Conservation (phyloP, 2,888 invertebrate genomes). For the Euspilapteryx auroguttella region DNA sequence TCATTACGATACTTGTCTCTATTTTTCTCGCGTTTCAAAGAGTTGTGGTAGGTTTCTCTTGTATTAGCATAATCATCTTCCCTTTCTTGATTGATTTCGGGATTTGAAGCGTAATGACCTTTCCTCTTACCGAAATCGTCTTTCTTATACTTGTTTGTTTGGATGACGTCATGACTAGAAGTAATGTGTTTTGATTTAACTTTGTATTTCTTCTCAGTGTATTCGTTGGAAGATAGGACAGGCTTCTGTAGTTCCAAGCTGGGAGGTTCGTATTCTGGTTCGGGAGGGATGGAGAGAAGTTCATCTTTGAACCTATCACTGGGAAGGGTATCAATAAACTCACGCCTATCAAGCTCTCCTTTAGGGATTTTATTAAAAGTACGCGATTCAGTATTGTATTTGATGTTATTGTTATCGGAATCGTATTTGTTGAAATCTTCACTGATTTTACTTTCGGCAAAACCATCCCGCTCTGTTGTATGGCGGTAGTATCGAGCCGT, state of each 20-base stretch:
- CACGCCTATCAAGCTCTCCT: slow-evolving; percentile 35
- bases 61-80: slow-evolving; percentile 52
- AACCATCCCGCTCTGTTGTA: slow-evolving; percentile 59
- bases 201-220: slow-evolving; percentile 54
- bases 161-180: slow-evolving; percentile 50
- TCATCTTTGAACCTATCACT: slow-evolving; percentile 26
- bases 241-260: slow-evolving; percentile 66
- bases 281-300: slow-evolving; percentile 41
- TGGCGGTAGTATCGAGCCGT: slow-evolving; percentile 59
- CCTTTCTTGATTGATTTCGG: slow-evolving; percentile 59
- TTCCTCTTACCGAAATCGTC: slow-evolving; percentile 46
- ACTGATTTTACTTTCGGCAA: slow-evolving; percentile 48
- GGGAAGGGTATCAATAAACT: slow-evolving; percentile 30
- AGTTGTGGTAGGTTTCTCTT: slow-evolving; percentile 60
- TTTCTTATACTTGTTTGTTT: slow-evolving; percentile 47
- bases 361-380: slow-evolving; percentile 32
- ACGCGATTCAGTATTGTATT: slow-evolving; percentile 42
- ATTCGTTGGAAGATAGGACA: slow-evolving; percentile 64
- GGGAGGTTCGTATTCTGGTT: slow-evolving; percentile 66
- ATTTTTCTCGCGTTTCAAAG: slow-evolving; percentile 62
- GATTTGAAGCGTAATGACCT: slow-evolving; percentile 63
- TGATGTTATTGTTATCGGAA: slow-evolving; percentile 40
- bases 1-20: slow-evolving; percentile 37
- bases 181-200: slow-evolving; percentile 33
- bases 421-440: slow-evolving; percentile 55